Percentiles rank a stretch among this genome's conserved stretches.
phyloP scores from a whole-genome alignment of 2,113 vertebrate species.

The Gyps fulvus region DNA sequence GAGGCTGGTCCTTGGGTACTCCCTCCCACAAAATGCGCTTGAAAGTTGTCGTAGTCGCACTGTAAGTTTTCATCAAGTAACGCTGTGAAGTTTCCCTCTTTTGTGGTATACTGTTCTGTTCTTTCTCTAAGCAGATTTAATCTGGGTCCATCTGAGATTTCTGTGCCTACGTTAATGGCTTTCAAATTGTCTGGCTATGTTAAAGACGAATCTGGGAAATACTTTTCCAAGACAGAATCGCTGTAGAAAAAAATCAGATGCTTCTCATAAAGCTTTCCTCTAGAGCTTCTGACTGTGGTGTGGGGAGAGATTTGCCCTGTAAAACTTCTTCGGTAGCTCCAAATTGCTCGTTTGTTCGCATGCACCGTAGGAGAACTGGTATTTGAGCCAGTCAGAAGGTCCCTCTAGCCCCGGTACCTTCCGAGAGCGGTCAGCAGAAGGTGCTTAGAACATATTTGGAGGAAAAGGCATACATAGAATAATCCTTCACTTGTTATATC shows the following conservation, averaged over 20 bases:
- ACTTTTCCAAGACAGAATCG: not conserved
- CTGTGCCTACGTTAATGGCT: not conserved
- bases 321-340: not conserved
- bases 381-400: not conserved
- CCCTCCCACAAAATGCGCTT: slow-evolving; percentile 80
- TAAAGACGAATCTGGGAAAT: not conserved
- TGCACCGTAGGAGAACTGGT: not conserved
- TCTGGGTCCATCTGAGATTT: not conserved
- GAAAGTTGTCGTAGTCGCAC: slow-evolving; percentile 83
- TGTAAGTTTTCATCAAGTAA: slow-evolving; percentile 72
- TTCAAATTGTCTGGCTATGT: accelerated
- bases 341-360: accelerated
- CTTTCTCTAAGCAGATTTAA: not conserved
- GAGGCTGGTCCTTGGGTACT: slow-evolving; percentile 90
- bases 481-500: accelerated
- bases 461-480: accelerated
- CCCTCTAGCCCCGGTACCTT: too few relatives aligned
- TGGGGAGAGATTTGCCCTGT: not conserved
- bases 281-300: not conserved
- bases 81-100: not conserved
- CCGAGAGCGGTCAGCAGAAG: not conserved
- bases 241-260: not conserved
- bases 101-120: not conserved
- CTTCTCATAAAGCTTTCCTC: not conserved
- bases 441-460: not conserved